phyloP scores from a whole-genome alignment of 2,797 vertebrate species.

The Odontamblyopus lacepedii region DNA sequence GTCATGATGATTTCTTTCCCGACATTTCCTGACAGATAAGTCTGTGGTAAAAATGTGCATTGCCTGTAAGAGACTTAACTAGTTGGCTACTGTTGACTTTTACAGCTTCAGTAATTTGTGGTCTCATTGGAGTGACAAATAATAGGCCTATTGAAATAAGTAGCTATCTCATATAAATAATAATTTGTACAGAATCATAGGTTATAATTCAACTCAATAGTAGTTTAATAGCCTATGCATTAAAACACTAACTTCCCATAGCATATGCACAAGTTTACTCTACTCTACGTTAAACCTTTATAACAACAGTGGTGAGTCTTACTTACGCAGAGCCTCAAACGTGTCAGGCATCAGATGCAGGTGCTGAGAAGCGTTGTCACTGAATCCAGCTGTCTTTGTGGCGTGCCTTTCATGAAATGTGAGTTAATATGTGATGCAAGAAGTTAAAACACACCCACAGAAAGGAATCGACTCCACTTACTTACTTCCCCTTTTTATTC shows the following conservation, averaged over 20 bases:
- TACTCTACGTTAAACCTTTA: neutral
- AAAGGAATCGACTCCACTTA: constrained; percentile 72
- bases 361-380: constrained; percentile 28
- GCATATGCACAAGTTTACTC: neutral
- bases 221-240: neutral
- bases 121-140: neutral
- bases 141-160: neutral
- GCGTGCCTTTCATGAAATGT: constrained; percentile 61
- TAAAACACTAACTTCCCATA: neutral
- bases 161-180: too few relatives aligned
- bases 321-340: constrained; percentile 56
- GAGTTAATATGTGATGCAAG: constrained; percentile 64
- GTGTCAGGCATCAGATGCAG: constrained; percentile 38
- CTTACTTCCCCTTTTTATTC: constrained; percentile 81
- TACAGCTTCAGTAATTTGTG: neutral
- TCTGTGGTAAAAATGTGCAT: constrained; percentile 5
- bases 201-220: neutral
- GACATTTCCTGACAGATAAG: constrained; percentile 73
- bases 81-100: neutral
- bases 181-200: neutral
- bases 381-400: constrained; percentile 41
- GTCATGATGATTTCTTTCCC: constrained; percentile 51
- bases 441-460: constrained; percentile 74
- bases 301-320: constrained; percentile 9
- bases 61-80: neutral